Base-by-base conservation (phyloP, 1,140 invertebrate species). In the Doryteuthis pealeii region DNA sequence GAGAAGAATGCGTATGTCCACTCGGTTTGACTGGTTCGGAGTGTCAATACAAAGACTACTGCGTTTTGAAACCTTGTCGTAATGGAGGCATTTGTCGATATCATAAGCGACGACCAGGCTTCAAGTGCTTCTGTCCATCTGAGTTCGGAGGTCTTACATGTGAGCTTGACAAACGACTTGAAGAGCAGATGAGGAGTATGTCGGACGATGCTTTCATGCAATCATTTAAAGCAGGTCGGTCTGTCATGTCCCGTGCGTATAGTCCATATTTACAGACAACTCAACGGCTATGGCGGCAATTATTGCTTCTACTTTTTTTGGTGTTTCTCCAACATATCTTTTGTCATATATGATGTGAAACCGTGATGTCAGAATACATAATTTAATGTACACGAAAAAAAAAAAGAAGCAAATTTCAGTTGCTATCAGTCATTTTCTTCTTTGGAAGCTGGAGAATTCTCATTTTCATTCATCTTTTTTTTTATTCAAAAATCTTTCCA, bases 1-100 rank as follows among this genome's bases (percentile, higher is more conserved):
- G 30, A 0, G 76, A 74, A 8, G 58, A 54, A 40, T 81, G 80
- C 74, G 40, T 67, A 26, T 81, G 80, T 58, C 73, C 71, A 5
- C 49, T 45, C 49, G 80, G 78, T 3, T 77, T 70, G 32, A 78
- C 78, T 35, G 80, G 80, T 71, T 70, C 75, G 33, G 69, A 75
- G 62, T 80, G 79, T 71, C 70, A 65, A n/a, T 54, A 74, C 10
- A 74, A 72, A 43, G 67, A 73, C 75, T 66, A 73, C 62, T 80
- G 79, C 72, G 31, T 62, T 14, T 67, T 73, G n/a, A 75, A 76
- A 66, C 78, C 79, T 22, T 80, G 79, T 74, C 74, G 72, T 26
- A 77, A 80, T 54, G 79, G 79, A 14, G 79, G 79, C 0, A 70
- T 54, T 31, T 80, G 79, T 65, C 26, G 45, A 18, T 40, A 73